Evolutionary conservation across 2,797 vertebrate species (phyloP).

Genomic region (Melanotaenia parkinsoni): DNA sequence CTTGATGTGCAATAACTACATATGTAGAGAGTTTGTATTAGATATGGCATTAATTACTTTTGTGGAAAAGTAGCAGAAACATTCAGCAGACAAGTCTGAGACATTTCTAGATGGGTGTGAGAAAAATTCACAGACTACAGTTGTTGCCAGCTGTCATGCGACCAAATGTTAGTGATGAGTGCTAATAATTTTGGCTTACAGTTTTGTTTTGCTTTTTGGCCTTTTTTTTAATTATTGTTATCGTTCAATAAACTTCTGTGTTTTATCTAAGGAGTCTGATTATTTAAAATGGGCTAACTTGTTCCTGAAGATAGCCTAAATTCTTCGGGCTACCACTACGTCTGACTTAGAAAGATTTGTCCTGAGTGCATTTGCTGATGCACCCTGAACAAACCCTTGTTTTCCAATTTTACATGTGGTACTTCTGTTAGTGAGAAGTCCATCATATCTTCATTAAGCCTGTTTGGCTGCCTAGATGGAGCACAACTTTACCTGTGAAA

Average conservation of each 20-base stretch:
- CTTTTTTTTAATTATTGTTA: not conserved
- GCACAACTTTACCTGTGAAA: conserved; percentile 22
- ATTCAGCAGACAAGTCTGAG: not conserved
- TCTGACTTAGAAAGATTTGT: not conserved
- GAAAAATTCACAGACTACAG: not conserved
- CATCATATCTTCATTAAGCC: not conserved
- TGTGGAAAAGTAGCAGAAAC: not conserved
- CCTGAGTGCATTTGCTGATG: not conserved
- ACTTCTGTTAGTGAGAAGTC: conserved; percentile 3
- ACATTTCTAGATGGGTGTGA: not conserved
- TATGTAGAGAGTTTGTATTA: not conserved
- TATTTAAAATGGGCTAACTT: not conserved
- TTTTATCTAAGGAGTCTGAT: not conserved
- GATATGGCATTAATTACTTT: not conserved
- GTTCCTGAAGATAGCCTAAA: not conserved
- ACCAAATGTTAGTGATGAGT: not conserved
- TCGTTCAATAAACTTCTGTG: not conserved
- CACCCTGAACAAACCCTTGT: not conserved
- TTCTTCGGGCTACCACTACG: not conserved
- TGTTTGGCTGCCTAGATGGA: conserved; percentile 10
- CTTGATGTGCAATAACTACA: not conserved
- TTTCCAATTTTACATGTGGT: not conserved
- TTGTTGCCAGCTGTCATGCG: not conserved
- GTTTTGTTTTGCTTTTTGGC: not conserved
- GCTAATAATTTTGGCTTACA: not conserved